Evolutionary conservation across 2,113 vertebrate species (phyloP), one percentile per base, ranked within the genome.

Genomic region (Nicator chloris): DNA sequence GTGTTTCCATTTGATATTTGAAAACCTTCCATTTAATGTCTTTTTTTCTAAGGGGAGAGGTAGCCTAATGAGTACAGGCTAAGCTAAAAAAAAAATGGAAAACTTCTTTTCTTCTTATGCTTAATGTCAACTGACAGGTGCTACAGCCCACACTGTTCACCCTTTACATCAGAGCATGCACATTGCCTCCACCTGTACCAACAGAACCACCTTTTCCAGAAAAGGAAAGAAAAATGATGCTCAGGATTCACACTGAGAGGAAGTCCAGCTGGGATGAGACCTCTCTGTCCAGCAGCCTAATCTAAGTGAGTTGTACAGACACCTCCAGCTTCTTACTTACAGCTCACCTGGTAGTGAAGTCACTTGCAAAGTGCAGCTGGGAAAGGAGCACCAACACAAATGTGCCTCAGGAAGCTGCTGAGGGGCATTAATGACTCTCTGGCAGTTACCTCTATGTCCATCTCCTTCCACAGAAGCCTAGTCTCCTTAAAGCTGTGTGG

Each of bases 1-100:
- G 30, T 72, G 42, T 88, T 97, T 96, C 92, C 79, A 81, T 80
- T 70, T 59, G 68, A 73, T 90, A 85, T 86, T 91, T 94, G 54
- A 92, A 93, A 28, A 69, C 7, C 33, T 93, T 77, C 64, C 54
- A 88, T 18, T 47, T 73, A 70, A 77, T 45, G 19, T 65, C 19
- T 33, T 85, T 90, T 71, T 81, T 80, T 70, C 9, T 76, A 63
- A 66, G 63, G 39, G 78, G 45, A 66, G 59, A 42, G 63, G 49
- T 31, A 93, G 15, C 35, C 61, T 60, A 95, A 65, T 1, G 9
- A 95, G 54, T 51, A 47, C 35, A 80, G 49, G 3, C 35, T 75
- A 64, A 4, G 10, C 44, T 17, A n/a, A 83, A 82, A 49, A 57
- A 70, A 59, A 66, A 56, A 5, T 16, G 5, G 30, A 73, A 77